A percentile compares a stretch with the other conserved stretches of the same genome.
Evolutionary conservation across 1,140 invertebrate species (phyloP).

Genomic region (Neuroterus valhalla): DNA sequence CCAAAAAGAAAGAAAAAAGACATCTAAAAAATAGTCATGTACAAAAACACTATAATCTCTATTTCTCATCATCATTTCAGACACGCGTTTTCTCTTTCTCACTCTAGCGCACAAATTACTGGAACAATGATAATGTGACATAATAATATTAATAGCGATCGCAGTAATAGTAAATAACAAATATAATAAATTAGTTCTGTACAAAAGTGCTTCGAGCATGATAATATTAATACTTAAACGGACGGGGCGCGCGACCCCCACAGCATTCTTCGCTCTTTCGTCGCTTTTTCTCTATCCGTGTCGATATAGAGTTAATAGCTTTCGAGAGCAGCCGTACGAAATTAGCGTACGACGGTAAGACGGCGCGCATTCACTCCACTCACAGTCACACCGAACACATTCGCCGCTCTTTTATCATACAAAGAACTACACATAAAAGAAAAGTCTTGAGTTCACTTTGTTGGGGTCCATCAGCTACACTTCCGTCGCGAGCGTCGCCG

Average conservation of each 20-base stretch:
- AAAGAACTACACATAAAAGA: slow-evolving; percentile 21
- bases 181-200: slow-evolving; percentile 76
- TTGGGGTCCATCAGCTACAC: slow-evolving; percentile 71
- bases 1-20: slow-evolving; percentile 37
- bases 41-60: slow-evolving; percentile 38
- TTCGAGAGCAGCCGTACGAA: slow-evolving; percentile 39
- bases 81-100: slow-evolving; percentile 28
- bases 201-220: slow-evolving; percentile 70
- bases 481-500: slow-evolving; percentile 79
- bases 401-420: slow-evolving; percentile 23
- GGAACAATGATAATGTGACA: slow-evolving; percentile 66
- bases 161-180: slow-evolving; percentile 70
- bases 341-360: slow-evolving; percentile 1
- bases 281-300: slow-evolving; percentile 30
- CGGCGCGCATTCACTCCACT: slow-evolving; percentile 19
- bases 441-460: slow-evolving; percentile 20
- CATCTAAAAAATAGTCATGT: slow-evolving; percentile 31
- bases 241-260: slow-evolving; percentile 51
- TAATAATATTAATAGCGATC: slow-evolving; percentile 56
- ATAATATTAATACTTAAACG: slow-evolving; percentile 64
- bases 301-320: slow-evolving; percentile 34
- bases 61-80: slow-evolving; percentile 33
- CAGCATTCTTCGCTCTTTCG: slow-evolving; percentile 51
- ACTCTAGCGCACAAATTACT: slow-evolving; percentile 45
- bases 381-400: slow-evolving; percentile 26